A percentile compares a stretch with the other conserved stretches of the same genome.
Evolutionary conservation across 2,797 vertebrate species (phyloP).

Genomic region (Thalassophryne amazonica): DNA sequence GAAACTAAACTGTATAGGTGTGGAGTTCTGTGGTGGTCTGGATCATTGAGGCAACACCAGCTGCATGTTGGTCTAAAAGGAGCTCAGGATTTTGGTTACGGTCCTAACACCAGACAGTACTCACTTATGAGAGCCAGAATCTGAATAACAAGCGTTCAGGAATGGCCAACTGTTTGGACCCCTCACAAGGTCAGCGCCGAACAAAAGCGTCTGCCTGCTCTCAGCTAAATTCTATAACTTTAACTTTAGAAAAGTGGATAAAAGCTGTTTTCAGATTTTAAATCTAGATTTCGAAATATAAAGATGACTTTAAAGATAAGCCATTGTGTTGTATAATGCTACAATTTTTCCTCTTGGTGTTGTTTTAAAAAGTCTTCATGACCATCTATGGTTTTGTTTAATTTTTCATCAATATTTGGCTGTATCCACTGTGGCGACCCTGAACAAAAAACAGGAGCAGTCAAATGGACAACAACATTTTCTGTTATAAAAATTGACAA

Average conservation of each 20-base stretch:
- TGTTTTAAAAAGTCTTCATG: neutral
- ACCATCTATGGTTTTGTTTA: constrained; percentile 33
- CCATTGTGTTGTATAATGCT: neutral
- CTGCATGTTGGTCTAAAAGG: constrained; percentile 58
- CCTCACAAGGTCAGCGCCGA: constrained; percentile 49
- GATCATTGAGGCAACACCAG: constrained; percentile 48
- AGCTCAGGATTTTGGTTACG: constrained; percentile 47
- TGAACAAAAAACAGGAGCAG: too few relatives aligned
- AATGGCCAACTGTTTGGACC: constrained; percentile 70
- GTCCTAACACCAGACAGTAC: constrained; percentile 53
- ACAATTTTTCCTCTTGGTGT: neutral
- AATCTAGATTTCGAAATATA: constrained; percentile 1
- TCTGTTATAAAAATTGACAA: too few relatives aligned
- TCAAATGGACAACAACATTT: too few relatives aligned
- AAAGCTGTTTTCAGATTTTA: too few relatives aligned
- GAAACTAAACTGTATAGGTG: neutral
- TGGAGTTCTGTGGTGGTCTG: constrained; percentile 1
- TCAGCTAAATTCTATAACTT: constrained; percentile 17
- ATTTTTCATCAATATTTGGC: constrained; percentile 17
- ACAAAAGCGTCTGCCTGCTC: constrained; percentile 51
- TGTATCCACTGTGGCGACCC: constrained; percentile 14
- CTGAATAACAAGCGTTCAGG: constrained; percentile 73
- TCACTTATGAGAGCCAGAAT: constrained; percentile 56
- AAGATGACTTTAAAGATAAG: neutral
- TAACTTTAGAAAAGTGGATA: neutral